Percentiles rank a stretch among this genome's conserved stretches.
Evolutionary conservation across 2,113 vertebrate genomes (phyloP).

Genomic region (Eclectus roratus): DNA sequence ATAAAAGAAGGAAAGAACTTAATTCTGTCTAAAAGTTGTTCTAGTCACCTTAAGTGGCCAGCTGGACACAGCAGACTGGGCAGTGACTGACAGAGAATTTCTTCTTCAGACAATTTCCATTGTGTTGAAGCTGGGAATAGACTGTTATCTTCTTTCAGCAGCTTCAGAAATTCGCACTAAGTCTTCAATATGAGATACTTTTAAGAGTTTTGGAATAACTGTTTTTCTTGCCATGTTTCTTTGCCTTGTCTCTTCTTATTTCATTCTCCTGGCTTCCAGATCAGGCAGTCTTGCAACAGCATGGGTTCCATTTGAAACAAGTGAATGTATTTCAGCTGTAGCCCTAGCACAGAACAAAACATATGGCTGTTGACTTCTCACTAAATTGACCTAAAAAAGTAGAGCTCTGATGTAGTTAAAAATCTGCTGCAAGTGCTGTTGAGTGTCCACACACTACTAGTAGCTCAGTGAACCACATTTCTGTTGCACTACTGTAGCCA

Average conservation of each 20-base stretch:
- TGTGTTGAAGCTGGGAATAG: neutral
- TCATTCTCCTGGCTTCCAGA: neutral
- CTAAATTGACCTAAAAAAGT: neutral
- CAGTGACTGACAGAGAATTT: neutral
- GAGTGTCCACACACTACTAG: neutral
- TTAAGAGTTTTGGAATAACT: neutral
- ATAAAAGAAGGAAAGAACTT: neutral
- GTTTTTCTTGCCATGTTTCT: neutral
- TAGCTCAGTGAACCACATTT: neutral
- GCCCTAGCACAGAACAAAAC: neutral
- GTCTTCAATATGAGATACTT: neutral
- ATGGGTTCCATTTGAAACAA: neutral
- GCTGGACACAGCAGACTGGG: neutral
- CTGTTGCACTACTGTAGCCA: neutral
- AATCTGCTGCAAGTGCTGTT: neutral
- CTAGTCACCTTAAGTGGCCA: neutral
- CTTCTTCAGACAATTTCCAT: neutral
- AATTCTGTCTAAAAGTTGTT: neutral
- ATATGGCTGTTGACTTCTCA: neutral
- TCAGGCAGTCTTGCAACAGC: neutral
- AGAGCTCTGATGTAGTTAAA: neutral
- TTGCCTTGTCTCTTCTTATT: neutral
- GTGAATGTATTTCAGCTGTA: neutral
- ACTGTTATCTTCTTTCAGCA: neutral
- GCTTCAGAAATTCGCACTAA: neutral